Conservation (phyloP, 2,113 vertebrate genomes). For the Dendropsophus ebraccatus region DNA sequence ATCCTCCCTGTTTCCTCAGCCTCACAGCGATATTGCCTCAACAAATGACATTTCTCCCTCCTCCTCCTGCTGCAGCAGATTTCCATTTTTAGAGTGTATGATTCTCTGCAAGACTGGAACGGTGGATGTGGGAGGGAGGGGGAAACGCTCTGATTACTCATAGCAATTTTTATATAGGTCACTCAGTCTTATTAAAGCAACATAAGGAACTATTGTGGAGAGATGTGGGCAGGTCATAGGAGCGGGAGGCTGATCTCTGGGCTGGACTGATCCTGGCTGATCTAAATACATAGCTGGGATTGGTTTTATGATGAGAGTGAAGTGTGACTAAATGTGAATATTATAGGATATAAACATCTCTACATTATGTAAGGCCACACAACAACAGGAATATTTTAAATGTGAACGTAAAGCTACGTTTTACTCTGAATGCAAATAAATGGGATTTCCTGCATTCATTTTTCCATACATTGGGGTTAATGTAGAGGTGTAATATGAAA, state of each 20-base stretch:
- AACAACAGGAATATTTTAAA: neutral
- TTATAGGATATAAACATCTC: neutral
- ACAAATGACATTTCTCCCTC: neutral
- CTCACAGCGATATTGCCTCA: neutral
- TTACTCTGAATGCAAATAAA: neutral
- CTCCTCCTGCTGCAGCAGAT: neutral
- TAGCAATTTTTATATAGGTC: constrained; percentile 50
- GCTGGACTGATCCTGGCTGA: neutral
- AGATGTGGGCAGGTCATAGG: neutral
- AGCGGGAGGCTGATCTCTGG: neutral
- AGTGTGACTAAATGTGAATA: too few relatives aligned
- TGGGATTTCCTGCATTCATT: neutral
- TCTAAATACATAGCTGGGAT: neutral
- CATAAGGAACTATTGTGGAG: constrained; percentile 48
- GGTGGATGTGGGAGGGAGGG: neutral
- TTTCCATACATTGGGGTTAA: too few relatives aligned
- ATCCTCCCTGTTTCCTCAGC: neutral
- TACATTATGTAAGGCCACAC: neutral
- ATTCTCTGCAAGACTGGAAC: constrained; percentile 3
- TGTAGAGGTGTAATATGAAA: too few relatives aligned
- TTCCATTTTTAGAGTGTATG: constrained; percentile 53
- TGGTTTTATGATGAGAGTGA: too few relatives aligned
- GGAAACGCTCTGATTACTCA: constrained; percentile 18
- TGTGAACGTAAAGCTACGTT: neutral
- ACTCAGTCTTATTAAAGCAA: constrained; percentile 29